Evolutionary conservation across 30 jellyfish, hydroid and myxozoan genomes (phyloP), one percentile per base, ranked within the genome.

Genomic region (Aurelia aurita): DNA sequence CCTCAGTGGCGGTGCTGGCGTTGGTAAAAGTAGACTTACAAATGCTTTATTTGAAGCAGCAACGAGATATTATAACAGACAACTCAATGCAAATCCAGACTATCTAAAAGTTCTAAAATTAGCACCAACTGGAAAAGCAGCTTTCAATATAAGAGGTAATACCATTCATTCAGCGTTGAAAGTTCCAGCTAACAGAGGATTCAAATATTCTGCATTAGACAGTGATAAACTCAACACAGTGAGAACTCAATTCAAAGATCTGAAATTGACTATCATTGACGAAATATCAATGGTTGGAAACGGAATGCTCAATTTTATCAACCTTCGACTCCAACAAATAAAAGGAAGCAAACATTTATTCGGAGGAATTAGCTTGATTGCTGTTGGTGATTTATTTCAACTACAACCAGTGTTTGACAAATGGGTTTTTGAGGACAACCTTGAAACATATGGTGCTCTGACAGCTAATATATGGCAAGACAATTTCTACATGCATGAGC

Each of bases 1-100:
- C 43, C 78, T 34, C 21, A 72, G 84, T 27, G 84, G 72, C n/a
- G 84, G 84, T 11, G 84, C 84, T 28, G 0, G 84, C 12, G 84
- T 72, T 9, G 84, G 70, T 39, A 72, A 72, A 16, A 72, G 84
- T 47, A 8, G 69, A 18, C 43, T 72, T 25, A 9, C 9, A 7
- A 72, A 39, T 43, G 78, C 78, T 21, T 7, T 72, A n/a, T n/a
- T n/a, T n/a, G n/a, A n/a, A n/a, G 74, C 74, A 62, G 29, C 29
- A 12, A 62, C 39, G 12, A 62, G 22, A 62, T 13, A 62, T 13
- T 62, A 13, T 27, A 62, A 62, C 29, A 13, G 15, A 62, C 16
- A 12, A 12, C 74, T 23, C 22, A 27, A 27, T 23, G 74, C 15
- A 62, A 14, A 62, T 23, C 74, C 74, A 62, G 74, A 62, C 29